Conservation (phyloP, 2,888 invertebrate genomes). For the Microctonus aethiopoides region DNA sequence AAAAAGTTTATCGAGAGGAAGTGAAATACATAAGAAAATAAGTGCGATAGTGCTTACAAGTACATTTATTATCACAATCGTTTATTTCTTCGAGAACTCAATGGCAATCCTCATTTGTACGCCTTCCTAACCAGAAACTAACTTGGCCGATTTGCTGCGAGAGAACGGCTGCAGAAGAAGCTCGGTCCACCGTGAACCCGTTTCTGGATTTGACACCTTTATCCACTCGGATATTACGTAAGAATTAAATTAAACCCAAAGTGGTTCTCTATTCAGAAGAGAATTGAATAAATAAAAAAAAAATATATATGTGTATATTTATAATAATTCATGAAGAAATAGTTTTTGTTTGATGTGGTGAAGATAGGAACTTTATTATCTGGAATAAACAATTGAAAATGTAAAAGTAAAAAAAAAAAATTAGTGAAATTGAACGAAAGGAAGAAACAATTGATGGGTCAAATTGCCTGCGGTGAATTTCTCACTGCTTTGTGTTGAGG, state of each 20-base stretch:
- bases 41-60: not conserved
- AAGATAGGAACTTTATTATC: not conserved
- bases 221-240: conserved; percentile 14
- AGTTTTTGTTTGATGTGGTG: not conserved
- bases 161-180: conserved; percentile 22
- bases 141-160: conserved; percentile 24
- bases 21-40: not conserved
- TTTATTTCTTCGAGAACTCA: conserved; percentile 8
- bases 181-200: conserved; percentile 27
- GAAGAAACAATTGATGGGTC: conserved; percentile 9
- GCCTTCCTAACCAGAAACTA: conserved; percentile 27
- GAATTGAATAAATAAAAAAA: not conserved
- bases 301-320: too few species aligned
- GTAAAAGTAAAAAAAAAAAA: not conserved
- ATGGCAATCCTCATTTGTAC: conserved; percentile 31
- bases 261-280: not conserved
- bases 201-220: conserved; percentile 35
- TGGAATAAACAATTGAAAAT: not conserved
- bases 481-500: conserved; percentile 10
- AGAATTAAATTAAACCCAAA: conserved; percentile 8
- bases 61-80: not conserved
- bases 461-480: conserved; percentile 22
- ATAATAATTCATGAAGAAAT: not conserved
- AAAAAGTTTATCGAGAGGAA: not conserved
- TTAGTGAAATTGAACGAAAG: not conserved